Percentiles rank a stretch among this genome's conserved stretches.
These are phyloP conservation scores for Platyscapa corneri DNA, from an alignment of 1,140 invertebrate genomes.

Conservation along the genomic window DNA sequence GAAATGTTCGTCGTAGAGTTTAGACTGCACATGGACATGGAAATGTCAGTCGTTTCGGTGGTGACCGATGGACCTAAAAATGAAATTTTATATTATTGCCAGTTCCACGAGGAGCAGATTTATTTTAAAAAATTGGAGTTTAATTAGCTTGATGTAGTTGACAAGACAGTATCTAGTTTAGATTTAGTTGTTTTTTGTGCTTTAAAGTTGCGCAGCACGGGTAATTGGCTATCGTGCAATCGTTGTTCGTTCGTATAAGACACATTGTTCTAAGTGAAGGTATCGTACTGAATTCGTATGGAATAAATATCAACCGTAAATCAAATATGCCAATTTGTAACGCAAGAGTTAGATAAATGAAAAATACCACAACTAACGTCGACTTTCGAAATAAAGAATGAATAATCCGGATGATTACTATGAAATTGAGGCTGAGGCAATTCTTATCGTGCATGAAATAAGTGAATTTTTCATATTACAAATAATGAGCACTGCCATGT, in stretches of 20 bases:
- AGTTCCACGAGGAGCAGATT: too few species aligned
- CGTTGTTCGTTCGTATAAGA: neutral
- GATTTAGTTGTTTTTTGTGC: too few species aligned
- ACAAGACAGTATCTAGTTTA: too few species aligned
- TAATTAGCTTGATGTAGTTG: too few species aligned
- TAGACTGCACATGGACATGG: slow-evolving; percentile 76
- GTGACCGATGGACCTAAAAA: slow-evolving; percentile 74
- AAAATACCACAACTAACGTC: too few species aligned
- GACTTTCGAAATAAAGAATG: neutral
- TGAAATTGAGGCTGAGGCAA: neutral
- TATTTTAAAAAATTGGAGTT: too few species aligned
- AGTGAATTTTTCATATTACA: neutral
- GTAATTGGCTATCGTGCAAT: slow-evolving; percentile 14
- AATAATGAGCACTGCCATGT: neutral
- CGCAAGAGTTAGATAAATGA: too few species aligned
- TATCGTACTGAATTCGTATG: neutral
- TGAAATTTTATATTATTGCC: slow-evolving; percentile 35
- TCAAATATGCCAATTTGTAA: too few species aligned
- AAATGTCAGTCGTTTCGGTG: slow-evolving; percentile 77
- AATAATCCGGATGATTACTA: neutral
- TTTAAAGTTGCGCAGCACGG: neutral
- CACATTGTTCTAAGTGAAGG: neutral
- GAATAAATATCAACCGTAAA: too few species aligned
- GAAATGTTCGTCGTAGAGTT: slow-evolving; percentile 72
- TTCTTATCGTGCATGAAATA: neutral